Conservation (phyloP, 2,797 vertebrate species). For the Tapirus indicus region DNA sequence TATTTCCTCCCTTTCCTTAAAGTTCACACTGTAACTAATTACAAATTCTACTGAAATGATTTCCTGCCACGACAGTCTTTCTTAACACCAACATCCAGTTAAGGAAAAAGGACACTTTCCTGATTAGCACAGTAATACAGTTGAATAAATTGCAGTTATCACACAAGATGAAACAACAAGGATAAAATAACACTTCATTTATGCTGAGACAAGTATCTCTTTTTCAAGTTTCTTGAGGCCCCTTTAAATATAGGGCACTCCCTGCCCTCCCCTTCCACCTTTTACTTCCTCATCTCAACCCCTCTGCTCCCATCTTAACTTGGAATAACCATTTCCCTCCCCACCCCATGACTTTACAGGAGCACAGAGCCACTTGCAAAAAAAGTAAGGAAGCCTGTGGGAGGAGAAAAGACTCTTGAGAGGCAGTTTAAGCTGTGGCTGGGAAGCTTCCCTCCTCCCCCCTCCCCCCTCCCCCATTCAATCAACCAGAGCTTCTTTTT, state of each 20-base stretch:
- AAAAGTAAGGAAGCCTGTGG: background rate
- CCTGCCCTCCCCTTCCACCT: background rate
- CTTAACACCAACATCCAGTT: background rate
- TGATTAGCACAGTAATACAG: background rate
- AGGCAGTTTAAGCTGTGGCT: background rate
- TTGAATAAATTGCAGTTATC: background rate
- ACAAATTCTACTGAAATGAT: background rate
- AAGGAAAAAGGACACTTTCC: background rate
- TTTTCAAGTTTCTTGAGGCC: background rate
- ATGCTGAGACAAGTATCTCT: background rate
- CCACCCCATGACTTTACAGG: background rate
- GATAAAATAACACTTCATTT: background rate
- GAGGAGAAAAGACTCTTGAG: background rate
- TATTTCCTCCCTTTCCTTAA: background rate
- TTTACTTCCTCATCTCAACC: background rate
- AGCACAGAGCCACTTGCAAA: background rate
- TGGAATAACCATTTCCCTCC: background rate
- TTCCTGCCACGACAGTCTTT: background rate
- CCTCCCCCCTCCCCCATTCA: background rate
- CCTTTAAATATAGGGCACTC: background rate
- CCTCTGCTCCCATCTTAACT: background rate
- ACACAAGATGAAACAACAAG: background rate
- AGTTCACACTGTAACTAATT: constrained; percentile 3
- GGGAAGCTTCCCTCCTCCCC: background rate
- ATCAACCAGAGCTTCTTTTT: background rate